phyloP scores from a whole-genome alignment of 2,888 invertebrate species.

The Orthonevra nobilis region DNA sequence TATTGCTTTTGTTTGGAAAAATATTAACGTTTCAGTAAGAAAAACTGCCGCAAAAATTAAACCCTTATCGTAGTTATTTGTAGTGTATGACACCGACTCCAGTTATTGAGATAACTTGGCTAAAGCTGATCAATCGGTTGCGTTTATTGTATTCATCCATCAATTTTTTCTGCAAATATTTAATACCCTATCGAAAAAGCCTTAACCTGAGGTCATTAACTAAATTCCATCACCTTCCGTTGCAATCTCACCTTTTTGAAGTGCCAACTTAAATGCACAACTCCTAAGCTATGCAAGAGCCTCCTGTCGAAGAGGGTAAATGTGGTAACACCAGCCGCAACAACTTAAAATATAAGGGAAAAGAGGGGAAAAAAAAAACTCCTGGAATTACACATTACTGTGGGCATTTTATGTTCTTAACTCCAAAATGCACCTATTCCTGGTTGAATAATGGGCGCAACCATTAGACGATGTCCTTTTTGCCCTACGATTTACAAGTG shows the following conservation, averaged over 20 bases:
- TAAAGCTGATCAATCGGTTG: no score
- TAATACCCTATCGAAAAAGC: no score
- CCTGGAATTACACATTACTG: constrained; percentile 65
- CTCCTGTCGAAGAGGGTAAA: constrained; percentile 14
- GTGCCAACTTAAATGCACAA: constrained; percentile 12
- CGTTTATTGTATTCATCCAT: no score
- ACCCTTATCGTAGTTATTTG: no score
- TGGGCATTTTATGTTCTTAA: constrained; percentile 62
- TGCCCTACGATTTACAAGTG: constrained; percentile 50
- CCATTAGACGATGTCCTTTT: constrained; percentile 68
- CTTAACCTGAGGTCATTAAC: no score
- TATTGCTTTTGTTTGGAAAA: no score
- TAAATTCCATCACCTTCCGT: constrained; percentile 29
- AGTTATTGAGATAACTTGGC: no score
- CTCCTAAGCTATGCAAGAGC: constrained; percentile 13
- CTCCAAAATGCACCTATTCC: constrained; percentile 62
- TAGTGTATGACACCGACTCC: no score
- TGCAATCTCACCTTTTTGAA: constrained; percentile 21
- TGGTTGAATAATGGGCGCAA: constrained; percentile 60
- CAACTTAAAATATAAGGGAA: neutral
- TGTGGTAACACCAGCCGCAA: constrained; percentile 1
- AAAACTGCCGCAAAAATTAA: no score
- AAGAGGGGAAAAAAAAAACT: constrained; percentile 9
- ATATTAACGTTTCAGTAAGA: no score
- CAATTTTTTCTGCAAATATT: no score